Base-by-base conservation (phyloP, 2,888 invertebrate genomes). In the Eurytoma adleriae region DNA sequence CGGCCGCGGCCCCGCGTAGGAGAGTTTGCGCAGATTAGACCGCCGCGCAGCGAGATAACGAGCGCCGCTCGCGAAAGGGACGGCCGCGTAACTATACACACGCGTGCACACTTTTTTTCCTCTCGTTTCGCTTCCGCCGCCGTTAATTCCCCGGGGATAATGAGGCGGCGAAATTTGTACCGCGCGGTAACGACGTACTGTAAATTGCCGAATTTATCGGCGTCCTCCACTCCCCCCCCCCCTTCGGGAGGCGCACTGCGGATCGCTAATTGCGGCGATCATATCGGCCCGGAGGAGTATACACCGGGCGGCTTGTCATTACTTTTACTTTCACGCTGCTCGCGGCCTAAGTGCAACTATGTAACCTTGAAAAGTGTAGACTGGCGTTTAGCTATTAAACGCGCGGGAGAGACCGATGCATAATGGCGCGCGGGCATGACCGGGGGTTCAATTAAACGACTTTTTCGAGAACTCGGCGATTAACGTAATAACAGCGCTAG, bases 351-450 rank as follows among this genome's bases (percentile, higher is more conserved):
- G 14, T 10, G 30, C 18, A 20, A 27, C 72, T 62, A 27, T 5
- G 67, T 54, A 52, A 69, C 76, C 69, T 76, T 76, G 76, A 76
- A 69, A 66, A 69, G 68, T 61, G 30, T 52, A 59, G 27, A 18
- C 5, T 48, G 16, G 2, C 52, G 52, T 50, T 40, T 40, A 40
- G 40, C 40, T 7, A 40, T 7, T 40, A 40, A 40, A 40, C 40
- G 40, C 40, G 40, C 40, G 40, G 40, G 40, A 40, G 40, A 40
- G 40, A 40, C 40, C 40, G 40, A 40, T 40, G 10, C 40, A 40
- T 40, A 40, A 40, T 40, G 10, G 40, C 40, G 30, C 0, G 1
- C 3, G 30, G 30, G 24, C 2, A 7, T 30, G n/a, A 30, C 30
- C 30, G 30, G 30, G 2, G 4, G 40, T 40, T 40, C 40, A 40